Evolutionary conservation across 2,888 invertebrate species (phyloP).

Genomic region (Coremacera marginata): DNA sequence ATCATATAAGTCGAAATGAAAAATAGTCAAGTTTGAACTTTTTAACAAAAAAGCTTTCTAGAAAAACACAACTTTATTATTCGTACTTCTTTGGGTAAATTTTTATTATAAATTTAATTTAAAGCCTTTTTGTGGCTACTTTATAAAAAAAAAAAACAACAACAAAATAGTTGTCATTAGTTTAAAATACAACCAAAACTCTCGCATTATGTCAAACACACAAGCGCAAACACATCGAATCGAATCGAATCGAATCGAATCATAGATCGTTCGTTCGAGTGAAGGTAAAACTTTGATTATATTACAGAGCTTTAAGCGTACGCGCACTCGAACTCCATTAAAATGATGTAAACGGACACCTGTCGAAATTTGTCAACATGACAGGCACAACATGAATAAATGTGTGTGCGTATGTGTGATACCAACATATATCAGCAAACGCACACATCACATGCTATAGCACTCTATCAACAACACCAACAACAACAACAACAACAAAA

Average conservation of each 20-base stretch:
- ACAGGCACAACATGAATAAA: slow-evolving; percentile 22
- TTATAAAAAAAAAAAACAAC: not conserved
- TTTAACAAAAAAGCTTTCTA: too few relatives aligned
- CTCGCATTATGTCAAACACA: not conserved
- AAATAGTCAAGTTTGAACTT: too few relatives aligned
- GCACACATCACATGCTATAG: too few relatives aligned
- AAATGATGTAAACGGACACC: slow-evolving; percentile 45
- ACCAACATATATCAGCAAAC: not conserved
- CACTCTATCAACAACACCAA: not conserved
- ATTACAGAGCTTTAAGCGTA: slow-evolving; percentile 43
- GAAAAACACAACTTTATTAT: too few relatives aligned
- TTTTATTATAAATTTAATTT: too few relatives aligned
- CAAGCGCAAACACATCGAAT: not conserved
- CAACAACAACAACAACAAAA: slow-evolving; percentile 18
- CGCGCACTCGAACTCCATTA: slow-evolving; percentile 37
- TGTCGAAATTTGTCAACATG: slow-evolving; percentile 44
- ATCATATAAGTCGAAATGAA: not conserved
- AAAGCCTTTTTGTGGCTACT: not conserved
- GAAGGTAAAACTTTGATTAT: slow-evolving; percentile 40
- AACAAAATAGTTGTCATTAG: not conserved
- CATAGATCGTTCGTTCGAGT: not conserved
- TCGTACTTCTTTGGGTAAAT: too few relatives aligned
- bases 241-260: not conserved
- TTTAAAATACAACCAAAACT: not conserved
- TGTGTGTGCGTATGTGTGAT: not conserved